Base-by-base conservation (phyloP, 2,888 invertebrate genomes). In the Lottia gigantea region DNA sequence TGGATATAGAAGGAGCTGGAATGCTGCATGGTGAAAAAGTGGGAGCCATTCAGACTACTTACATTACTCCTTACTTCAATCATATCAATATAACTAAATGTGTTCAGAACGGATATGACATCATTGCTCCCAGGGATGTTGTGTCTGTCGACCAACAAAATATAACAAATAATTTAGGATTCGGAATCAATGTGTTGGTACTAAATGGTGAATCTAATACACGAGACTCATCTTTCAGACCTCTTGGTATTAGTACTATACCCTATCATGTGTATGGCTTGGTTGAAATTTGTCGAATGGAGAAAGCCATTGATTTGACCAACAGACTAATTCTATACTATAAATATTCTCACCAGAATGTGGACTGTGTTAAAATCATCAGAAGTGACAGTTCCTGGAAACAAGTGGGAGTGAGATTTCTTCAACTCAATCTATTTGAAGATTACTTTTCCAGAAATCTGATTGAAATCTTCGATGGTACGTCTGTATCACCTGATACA, bases 341-440 rank as follows among this genome's bases (percentile, higher is more conserved):
- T 89, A 98, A 98, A 88, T 99, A 99, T 84, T 96, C 97, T 84
- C 97, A 97, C 80, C 93, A 94, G 87, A 95, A 97, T 0, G 95
- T 97, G 0, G 98, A 98, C 86, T 99, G 98, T 86, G 95, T 98
- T 0, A 99, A 99, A 89, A 96, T 98, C 79, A 97, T 99, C 87
- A 94, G 96, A 74, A 92, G 93, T 73, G 94, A 67, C 40, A 74
- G 93, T 84, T 92, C 93, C 74, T 93, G 94, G 0, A 97, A 97
- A 85, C 94, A 94, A 16, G 92, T 98, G 82, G 97, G 96, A 12
- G 94, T 98, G 83, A 91, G 87, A 47, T 86, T 88, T 71, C 78
- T 87, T 6, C 87, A 88, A 75, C 74, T 88, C 62, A 86, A 86
- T 72, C 71, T 88, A 62, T 87, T 82, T 72, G 80, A 86, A 65